These are phyloP conservation scores for Montipora foliosa DNA, from an alignment of 64 coral and sea anemone species.

Conservation along the genomic window DNA sequence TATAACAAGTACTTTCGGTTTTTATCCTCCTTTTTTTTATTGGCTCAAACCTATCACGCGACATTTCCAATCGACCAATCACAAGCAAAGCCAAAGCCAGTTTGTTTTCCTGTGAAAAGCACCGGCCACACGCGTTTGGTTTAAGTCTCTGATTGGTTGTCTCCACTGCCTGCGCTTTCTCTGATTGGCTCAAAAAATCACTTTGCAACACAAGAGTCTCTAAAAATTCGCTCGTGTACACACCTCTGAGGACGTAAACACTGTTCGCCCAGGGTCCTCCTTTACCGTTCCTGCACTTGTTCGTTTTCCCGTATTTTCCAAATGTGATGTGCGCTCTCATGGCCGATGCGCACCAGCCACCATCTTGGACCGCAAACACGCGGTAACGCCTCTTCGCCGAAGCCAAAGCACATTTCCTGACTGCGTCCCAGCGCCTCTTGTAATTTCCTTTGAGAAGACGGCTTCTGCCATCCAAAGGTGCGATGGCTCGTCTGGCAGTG, in stretches of 20 bases:
- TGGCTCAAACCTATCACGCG: no score
- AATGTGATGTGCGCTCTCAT: constrained; percentile 12
- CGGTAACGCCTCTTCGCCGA: constrained; percentile 13
- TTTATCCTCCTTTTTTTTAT: no score
- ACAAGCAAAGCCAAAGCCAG: neutral
- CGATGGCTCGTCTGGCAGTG: constrained; percentile 32
- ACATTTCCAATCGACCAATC: no score
- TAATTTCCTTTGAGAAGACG: constrained; percentile 48
- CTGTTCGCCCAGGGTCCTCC: constrained; percentile 65
- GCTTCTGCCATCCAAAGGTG: constrained; percentile 41
- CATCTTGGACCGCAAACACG: constrained; percentile 61
- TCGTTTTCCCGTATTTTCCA: constrained; percentile 43
- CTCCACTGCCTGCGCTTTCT: neutral
- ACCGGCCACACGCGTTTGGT: neutral
- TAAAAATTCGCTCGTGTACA: neutral
- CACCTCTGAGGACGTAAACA: constrained; percentile 52
- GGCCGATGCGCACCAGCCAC: constrained; percentile 43
- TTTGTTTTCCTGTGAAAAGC: neutral
- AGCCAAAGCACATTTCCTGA: constrained; percentile 51
- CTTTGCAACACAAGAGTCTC: neutral
- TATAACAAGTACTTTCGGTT: no score
- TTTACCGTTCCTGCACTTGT: constrained; percentile 41
- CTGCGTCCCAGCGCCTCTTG: neutral
- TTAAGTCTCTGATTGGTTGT: neutral
- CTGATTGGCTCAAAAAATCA: neutral